phyloP scores from a whole-genome alignment of 2,113 vertebrate genomes.

The Verasper variegatus region DNA sequence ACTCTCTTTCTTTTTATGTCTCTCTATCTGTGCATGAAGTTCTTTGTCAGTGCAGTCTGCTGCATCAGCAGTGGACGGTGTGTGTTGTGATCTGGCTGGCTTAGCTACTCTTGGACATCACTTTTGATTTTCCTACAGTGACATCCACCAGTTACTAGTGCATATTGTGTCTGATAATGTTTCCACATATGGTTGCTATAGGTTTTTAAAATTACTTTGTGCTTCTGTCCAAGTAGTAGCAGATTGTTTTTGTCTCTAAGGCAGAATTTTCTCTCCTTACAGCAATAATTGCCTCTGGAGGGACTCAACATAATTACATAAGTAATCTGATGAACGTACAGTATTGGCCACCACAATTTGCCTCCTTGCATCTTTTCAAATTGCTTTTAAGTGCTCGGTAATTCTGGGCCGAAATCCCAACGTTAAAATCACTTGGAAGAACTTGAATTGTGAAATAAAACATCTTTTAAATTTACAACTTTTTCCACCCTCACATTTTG shows the following conservation, averaged over 20 bases:
- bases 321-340: slow-evolving; percentile 1
- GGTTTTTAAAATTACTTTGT: not conserved
- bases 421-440: not conserved
- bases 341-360: not conserved
- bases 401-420: not conserved
- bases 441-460: not conserved
- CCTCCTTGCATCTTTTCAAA: slow-evolving; percentile 10
- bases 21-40: slow-evolving; percentile 61
- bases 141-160: slow-evolving; percentile 39
- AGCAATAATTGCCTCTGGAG: not conserved
- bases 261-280: not conserved
- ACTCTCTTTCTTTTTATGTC: slow-evolving; percentile 7
- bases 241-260: not conserved
- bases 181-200: slow-evolving; percentile 1
- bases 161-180: slow-evolving; percentile 20
- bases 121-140: slow-evolving; percentile 28
- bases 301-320: not conserved
- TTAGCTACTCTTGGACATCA: slow-evolving; percentile 60
- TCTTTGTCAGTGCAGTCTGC: slow-evolving; percentile 66
- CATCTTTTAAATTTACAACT: not conserved
- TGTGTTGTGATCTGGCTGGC: slow-evolving; percentile 72
- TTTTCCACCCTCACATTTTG: not conserved
- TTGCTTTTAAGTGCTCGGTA: not conserved
- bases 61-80: slow-evolving; percentile 74
- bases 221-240: not conserved